These are phyloP conservation scores for Falcunculus frontatus DNA, from an alignment of 2,113 vertebrate genomes.

Conservation along the genomic window DNA sequence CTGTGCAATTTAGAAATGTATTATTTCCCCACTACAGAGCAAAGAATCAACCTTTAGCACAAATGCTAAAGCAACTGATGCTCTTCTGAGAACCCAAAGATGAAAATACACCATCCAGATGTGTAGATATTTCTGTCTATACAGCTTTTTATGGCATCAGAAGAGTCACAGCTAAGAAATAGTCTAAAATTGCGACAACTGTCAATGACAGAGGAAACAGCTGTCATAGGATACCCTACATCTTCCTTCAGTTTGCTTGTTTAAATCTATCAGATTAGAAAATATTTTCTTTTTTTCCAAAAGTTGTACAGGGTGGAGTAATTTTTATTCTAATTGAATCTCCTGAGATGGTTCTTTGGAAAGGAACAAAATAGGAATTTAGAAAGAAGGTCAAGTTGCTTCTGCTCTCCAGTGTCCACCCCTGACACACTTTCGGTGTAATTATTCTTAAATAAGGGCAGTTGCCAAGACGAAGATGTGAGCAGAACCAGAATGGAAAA, in stretches of 20 bases:
- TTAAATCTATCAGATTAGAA: background rate
- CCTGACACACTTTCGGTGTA: background rate
- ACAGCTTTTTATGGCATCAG: background rate
- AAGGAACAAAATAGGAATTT: background rate
- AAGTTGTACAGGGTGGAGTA: background rate
- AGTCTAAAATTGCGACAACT: background rate
- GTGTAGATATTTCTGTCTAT: background rate
- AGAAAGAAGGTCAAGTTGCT: background rate
- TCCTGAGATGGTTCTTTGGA: background rate
- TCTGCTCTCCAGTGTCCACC: background rate
- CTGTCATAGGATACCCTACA: background rate
- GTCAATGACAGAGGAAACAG: background rate
- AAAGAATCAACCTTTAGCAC: background rate
- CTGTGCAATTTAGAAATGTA: conserved; percentile 17
- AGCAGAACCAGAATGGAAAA: background rate
- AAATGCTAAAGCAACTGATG: background rate
- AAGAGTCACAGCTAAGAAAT: background rate
- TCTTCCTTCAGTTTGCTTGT: background rate
- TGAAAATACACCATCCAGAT: background rate
- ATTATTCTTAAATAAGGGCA: background rate
- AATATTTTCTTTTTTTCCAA: background rate
- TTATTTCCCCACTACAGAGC: background rate
- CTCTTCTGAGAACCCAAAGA: background rate
- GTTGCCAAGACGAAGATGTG: background rate
- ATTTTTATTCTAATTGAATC: background rate